Base-by-base conservation (phyloP, 2,113 vertebrate genomes). In the Peromyscus leucopus region DNA sequence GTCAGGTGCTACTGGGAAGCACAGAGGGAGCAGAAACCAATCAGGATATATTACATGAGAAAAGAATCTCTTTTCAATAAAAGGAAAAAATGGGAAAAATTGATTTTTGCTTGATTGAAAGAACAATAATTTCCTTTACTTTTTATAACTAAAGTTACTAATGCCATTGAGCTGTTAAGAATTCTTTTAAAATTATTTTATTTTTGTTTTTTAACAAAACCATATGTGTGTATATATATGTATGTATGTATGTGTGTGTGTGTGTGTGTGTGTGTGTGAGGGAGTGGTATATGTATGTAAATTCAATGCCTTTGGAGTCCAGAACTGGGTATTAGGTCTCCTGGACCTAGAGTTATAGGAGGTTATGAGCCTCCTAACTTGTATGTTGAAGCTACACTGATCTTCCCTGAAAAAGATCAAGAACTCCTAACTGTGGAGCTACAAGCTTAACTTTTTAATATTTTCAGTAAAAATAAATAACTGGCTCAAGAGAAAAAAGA, bases 391-490 rank as follows among this genome's bases (percentile, higher is more conserved):
- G 11, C 5, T 21, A 75, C 10, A 42, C 21, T 75, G 72, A n/a
- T 0, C 9, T 22, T 8, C n/a, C 33, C 8, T 75, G n/a, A 75
- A 12, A 48, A 9, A 39, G 2, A 76, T 13, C 46, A 48, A 16
- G 75, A 31, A 28, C 13, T 78, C 75, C 26, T 28, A 31, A 48
- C 24, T 74, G 2, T 57, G 57, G 51, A 55, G 2, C 75, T 13
- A 2, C 95, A 7, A 94, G n/a, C 7, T 46, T 85, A 42, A 46
- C 39, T 33, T 78, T 55, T 17, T 94, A 97, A 85, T 7, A 86
- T 33, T 91, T 72, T 22, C 36, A 91, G 28, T 10, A 86, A 12
- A 91, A 67, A 85, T 48, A 85, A 97, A 55, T 90, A 91, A 97
- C 83, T 33, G 6, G 36, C 17, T 69, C 0, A 8, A 39, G 22